Base-by-base conservation (phyloP, 2,113 vertebrate species). In the Petromus typicus region DNA sequence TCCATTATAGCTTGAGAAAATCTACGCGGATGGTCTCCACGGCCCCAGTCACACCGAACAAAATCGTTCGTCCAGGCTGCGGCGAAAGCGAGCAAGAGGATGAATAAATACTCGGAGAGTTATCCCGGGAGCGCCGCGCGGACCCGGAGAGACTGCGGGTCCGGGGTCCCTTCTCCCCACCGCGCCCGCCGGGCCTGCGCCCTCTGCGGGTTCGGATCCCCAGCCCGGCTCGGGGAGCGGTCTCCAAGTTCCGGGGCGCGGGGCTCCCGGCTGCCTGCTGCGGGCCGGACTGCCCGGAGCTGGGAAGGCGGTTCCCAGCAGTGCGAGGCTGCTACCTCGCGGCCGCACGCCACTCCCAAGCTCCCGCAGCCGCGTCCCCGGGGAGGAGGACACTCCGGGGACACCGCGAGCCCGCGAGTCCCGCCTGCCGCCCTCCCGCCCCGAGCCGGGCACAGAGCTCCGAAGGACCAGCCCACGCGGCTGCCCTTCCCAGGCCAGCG, bases 321-420 rank as follows among this genome's bases (percentile, higher is more conserved):
- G 79, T 67, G 11, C 5, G 20, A 91, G 95, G 87, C 71, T 84
- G 89, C 51, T 63, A 89, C 80, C 45, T 20, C 79, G 25, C 66
- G 48, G 96, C 96, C 93, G 94, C 94, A 89, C 96, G 96, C 96
- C 94, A 63, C 40, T 90, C 81, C 82, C 1, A 69, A 25, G 56
- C 37, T 43, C 80, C 34, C 32, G 37, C 37, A 83, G 54, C 90
- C 16, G 25, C 20, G 76, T 79, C 66, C 81, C 71, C 40, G 0
- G 37, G 56, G 56, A 57, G 75, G n/a, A 16, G 78, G 78, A 84
- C 87, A 18, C 92, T 54, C 43, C 0, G 34, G 71, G 64, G 57
- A 37, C 34, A 59, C 67, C 79, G 34, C 79, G 34, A 61, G 56
- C 56, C 56, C 30, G 3, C 6, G 78, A 87, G 81, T 69, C 81